Conservation (phyloP, 2,113 vertebrate genomes). For the Grantiella picta region DNA sequence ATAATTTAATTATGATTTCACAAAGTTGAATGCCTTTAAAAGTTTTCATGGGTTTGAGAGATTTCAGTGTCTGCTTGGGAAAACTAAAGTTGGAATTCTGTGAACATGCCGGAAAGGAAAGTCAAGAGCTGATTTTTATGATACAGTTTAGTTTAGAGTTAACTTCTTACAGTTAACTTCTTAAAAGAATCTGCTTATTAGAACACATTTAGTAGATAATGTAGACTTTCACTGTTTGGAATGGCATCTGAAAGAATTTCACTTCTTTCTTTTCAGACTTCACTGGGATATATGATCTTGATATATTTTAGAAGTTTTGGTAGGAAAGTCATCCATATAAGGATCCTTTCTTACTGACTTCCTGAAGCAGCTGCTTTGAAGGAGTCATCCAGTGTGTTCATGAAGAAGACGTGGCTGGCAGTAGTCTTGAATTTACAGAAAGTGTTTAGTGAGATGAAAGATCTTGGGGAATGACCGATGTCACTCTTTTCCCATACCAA, state of each 20-base stretch:
- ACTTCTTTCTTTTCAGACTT: background rate
- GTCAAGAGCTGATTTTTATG: background rate
- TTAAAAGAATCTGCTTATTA: background rate
- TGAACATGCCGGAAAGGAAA: background rate
- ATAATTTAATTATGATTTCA: conserved; percentile 65
- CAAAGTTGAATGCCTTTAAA: conserved; percentile 3
- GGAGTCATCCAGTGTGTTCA: background rate
- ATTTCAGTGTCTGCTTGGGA: background rate
- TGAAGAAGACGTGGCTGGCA: background rate
- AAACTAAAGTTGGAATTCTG: background rate
- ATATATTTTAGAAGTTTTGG: background rate
- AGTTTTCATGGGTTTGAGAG: background rate
- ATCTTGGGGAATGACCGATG: background rate
- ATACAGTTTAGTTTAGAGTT: background rate
- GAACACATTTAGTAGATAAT: background rate
- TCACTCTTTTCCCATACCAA: background rate
- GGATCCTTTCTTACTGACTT: background rate
- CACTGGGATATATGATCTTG: background rate
- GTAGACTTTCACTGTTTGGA: background rate
- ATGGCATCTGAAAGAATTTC: background rate
- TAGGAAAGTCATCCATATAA: background rate
- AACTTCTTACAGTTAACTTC: background rate
- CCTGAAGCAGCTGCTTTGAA: background rate
- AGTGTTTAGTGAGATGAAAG: background rate
- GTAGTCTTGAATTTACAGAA: background rate